Conservation (phyloP, 2,888 invertebrate genomes). For the Pogonocherus hispidulus region DNA sequence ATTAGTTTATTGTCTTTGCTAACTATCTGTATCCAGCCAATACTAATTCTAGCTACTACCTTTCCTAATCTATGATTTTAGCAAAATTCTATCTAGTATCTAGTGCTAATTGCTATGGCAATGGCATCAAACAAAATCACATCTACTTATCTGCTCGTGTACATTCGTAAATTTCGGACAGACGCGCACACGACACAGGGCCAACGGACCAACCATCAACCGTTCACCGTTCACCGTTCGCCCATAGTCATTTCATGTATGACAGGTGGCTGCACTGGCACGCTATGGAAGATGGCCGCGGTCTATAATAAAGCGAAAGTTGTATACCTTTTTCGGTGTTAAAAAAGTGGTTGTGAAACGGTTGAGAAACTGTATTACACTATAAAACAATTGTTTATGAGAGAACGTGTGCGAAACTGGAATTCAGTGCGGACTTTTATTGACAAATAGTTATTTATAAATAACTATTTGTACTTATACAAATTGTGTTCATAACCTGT, state of each 20-base stretch:
- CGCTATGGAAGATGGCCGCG: constrained; percentile 68
- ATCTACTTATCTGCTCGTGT: constrained; percentile 21
- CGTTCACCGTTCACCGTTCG: constrained; percentile 30
- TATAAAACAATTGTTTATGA: constrained; percentile 51
- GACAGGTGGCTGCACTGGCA: constrained; percentile 69
- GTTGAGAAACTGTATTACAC: constrained; percentile 53
- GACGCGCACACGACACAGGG: constrained; percentile 60
- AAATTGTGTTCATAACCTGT: constrained; percentile 49
- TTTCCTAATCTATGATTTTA: too few relatives aligned
- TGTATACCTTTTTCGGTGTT: constrained; percentile 52
- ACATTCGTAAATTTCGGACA: constrained; percentile 23
- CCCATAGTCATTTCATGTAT: constrained; percentile 60
- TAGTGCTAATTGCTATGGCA: too few relatives aligned
- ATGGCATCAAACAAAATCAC: constrained; percentile 15
- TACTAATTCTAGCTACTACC: too few relatives aligned
- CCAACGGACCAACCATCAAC: constrained; percentile 36
- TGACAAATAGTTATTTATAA: constrained; percentile 31
- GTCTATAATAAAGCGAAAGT: constrained; percentile 61
- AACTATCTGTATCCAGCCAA: too few relatives aligned
- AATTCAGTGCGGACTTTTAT: constrained; percentile 33
- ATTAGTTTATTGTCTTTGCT: too few relatives aligned
- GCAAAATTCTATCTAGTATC: too few relatives aligned
- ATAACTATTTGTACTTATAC: constrained; percentile 29
- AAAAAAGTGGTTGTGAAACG: constrained; percentile 59
- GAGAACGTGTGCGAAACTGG: constrained; percentile 48